Evolutionary conservation across 30 jellyfish, hydroid and myxozoan genomes (phyloP), one percentile per base, ranked within the genome.

Genomic region (Pseudorhiza aurosa): DNA sequence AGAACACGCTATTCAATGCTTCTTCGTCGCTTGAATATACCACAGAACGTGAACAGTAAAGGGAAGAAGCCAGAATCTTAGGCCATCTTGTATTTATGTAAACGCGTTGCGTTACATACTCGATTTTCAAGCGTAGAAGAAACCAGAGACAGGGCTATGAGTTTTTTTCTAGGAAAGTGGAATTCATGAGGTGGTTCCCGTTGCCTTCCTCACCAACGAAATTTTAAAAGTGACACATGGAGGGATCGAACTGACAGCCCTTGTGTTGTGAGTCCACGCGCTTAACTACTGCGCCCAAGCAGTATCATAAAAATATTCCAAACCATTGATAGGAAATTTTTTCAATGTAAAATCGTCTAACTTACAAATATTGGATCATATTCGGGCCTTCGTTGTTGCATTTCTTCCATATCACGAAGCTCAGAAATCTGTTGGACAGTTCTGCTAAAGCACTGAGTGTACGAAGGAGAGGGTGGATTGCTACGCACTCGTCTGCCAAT

Each of bases 401-500:
- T 65, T 19, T 73, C 86, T 4, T 56, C 36, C 15, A 22, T 2
- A 67, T 51, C 86, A 27, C 50, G 71, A 5, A 65, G 68, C 37
- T 14, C 63, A 8, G 11, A 8, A 33, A 27, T 22, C 7, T 67
- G 56, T 31, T 70, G 82, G 11, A 31, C 56, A 29, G 47, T 49
- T 53, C 84, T 63, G 24, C 56, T 53, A 43, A 2, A 21, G 30
- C 70, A 21, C 25, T 80, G 67, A 15, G 22, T 37, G 73, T 45
- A 80, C 0, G 91, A 80, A 0, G 91, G 91, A 12, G 91, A 62
- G 8, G 91, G 47, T 15, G 91, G 91, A 56, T 50, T 80, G 78
- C 91, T 80, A 42, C 71, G 83, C 18, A 80, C 91, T 36, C 83
- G 44, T 51, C 91, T 67, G 1, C 91, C 91, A 35, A 80, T 80